These are phyloP conservation scores for Thumatha senex DNA, from an alignment of 2,888 invertebrate species.

Conservation along the genomic window DNA sequence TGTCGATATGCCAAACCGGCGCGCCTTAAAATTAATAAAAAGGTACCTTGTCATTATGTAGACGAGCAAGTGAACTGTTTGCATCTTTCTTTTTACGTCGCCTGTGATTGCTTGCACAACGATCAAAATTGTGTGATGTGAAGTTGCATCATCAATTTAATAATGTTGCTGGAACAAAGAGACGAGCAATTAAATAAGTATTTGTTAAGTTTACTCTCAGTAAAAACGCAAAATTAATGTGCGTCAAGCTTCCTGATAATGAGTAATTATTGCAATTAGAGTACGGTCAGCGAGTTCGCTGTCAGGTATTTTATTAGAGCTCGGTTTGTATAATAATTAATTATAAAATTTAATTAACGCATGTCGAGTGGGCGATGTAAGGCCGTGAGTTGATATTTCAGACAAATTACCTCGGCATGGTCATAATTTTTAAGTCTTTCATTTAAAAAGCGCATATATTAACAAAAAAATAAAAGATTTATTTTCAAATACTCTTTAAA, in stretches of 20 bases:
- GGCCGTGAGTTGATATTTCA: conserved; percentile 13
- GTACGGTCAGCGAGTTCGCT: conserved; percentile 64
- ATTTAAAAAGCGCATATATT: conserved; percentile 1
- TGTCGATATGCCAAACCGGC: too few species aligned
- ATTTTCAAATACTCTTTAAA: not conserved
- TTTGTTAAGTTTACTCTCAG: conserved; percentile 68
- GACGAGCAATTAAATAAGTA: conserved; percentile 75
- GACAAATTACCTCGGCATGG: conserved; percentile 16
- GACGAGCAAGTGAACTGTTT: conserved; percentile 52
- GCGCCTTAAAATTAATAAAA: conserved; percentile 8
- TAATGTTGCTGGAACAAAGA: conserved; percentile 73
- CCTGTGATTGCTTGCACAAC: conserved; percentile 56
- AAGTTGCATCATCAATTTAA: conserved; percentile 63
- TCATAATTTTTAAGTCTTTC: conserved; percentile 7
- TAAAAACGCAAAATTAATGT: conserved; percentile 77
- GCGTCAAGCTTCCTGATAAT: conserved; percentile 76
- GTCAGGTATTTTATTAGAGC: conserved; percentile 46
- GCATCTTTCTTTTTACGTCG: conserved; percentile 51
- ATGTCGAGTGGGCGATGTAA: conserved; percentile 27
- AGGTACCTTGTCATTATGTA: conserved; percentile 49
- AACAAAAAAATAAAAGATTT: not conserved
- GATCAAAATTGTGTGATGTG: conserved; percentile 63
- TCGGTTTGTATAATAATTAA: conserved; percentile 51
- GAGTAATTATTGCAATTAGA: conserved; percentile 77
- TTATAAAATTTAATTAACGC: conserved; percentile 36